Evolutionary conservation across 2,113 vertebrate species (phyloP), one percentile per base, ranked within the genome.

Genomic region (Brevimyrus niger): DNA sequence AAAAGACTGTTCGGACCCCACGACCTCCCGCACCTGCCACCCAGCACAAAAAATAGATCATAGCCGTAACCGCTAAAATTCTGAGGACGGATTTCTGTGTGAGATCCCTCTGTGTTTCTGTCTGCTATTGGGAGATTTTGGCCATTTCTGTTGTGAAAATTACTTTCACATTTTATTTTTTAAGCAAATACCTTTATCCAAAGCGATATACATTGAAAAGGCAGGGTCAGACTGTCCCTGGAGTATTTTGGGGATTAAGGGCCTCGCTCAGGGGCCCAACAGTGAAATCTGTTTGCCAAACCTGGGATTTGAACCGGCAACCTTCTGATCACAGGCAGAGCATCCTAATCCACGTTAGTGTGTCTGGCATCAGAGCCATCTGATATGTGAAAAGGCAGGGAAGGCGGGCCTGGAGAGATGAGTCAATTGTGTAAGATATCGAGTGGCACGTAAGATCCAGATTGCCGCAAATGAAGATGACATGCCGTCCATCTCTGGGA

Each of bases 1-100:
- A 84, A 84, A 84, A 84, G 42, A 84, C 82, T 23, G 35, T n/a
- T 84, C 38, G 21, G 42, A 84, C 82, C 82, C 82, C 17, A 6
- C 19, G 17, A 84, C 82, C 82, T 47, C 35, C 35, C 38, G 9
- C 73, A 38, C 38, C 80, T 83, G 80, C 80, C 80, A 3, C 35
- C 19, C 82, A 23, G 82, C 82, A 47, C 35, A 84, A 10, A 31
- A 69, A 89, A 83, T 76, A 87, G 91, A 88, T 87, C 55, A 65
- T 42, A 90, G 89, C 48, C 86, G 10, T 91, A 91, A 90, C 90
- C 86, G 87, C 48, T 44, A 91, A 91, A 90, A 86, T 51, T 90
- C 89, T 58, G 82, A 90, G 82, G 17, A 47, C 35, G 42, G 87
- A 91, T 90, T 85, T 47, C 23, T 27, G 89, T 85, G 87, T 46